phyloP scores from a whole-genome alignment of 2,888 invertebrate genomes.

The Eupeodes latifasciatus region DNA sequence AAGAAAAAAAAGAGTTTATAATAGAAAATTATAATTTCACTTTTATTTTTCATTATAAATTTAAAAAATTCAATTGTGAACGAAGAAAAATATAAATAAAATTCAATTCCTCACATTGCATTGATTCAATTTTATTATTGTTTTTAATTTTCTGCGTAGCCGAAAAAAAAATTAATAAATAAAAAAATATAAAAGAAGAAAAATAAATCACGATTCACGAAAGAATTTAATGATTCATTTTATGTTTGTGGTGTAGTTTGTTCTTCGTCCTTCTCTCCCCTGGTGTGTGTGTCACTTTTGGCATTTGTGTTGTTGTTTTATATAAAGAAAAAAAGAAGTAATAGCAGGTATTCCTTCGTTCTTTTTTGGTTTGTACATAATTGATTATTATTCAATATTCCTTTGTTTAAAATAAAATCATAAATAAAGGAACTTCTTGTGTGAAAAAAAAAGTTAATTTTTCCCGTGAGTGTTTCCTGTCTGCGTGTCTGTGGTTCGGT shows the following conservation, averaged over 20 bases:
- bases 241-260: conserved; percentile 52
- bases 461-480: conserved; percentile 45
- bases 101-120: not conserved
- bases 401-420: conserved; percentile 9
- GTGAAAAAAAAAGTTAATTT: conserved; percentile 49
- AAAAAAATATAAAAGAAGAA: not conserved
- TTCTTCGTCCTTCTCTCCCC: conserved; percentile 31
- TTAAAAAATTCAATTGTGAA: conserved; percentile 38
- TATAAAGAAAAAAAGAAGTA: not conserved
- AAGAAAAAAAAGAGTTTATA: conserved; percentile 7
- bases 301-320: conserved; percentile 50
- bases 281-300: conserved; percentile 31
- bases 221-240: conserved; percentile 41
- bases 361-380: conserved; percentile 38
- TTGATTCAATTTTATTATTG: conserved; percentile 17
- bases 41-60: conserved; percentile 47
- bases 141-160: conserved; percentile 33
- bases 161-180: conserved; percentile 22
- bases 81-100: conserved; percentile 27
- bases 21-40: conserved; percentile 35
- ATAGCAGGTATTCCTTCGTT: conserved; percentile 9
- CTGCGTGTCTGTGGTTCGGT: conserved; percentile 18
- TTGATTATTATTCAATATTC: conserved; percentile 55
- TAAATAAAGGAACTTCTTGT: conserved; percentile 15
- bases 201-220: conserved; percentile 26